phyloP scores from a whole-genome alignment of 2,888 invertebrate genomes.

The Andricus quercusramuli region DNA sequence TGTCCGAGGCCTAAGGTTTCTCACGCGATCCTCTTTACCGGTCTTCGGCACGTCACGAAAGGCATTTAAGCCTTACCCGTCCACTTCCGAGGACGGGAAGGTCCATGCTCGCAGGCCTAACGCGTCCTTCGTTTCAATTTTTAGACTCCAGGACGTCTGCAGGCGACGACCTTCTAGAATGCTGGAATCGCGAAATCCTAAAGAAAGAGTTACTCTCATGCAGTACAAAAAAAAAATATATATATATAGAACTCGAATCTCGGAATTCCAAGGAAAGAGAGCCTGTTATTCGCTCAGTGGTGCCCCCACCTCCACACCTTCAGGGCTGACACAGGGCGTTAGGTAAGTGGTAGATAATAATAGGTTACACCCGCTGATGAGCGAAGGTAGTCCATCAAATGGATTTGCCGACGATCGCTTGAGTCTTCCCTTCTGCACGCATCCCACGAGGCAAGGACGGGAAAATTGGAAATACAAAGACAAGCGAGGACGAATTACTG shows the following conservation, averaged over 20 bases:
- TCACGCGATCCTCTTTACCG: constrained; percentile 64
- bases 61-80: constrained; percentile 53
- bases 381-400: constrained; percentile 71
- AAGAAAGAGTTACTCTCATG: background rate
- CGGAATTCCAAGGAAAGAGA: constrained; percentile 60
- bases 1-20: constrained; percentile 52
- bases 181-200: background rate
- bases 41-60: constrained; percentile 56
- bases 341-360: constrained; percentile 78
- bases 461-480: constrained; percentile 37
- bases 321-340: constrained; percentile 74
- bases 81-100: constrained; percentile 47
- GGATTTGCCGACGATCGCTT: constrained; percentile 60
- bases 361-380: constrained; percentile 78
- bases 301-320: constrained; percentile 64
- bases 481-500: constrained; percentile 7
- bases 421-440: constrained; percentile 62
- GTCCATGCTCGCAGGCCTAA: constrained; percentile 35
- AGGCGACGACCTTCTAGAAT: constrained; percentile 32
- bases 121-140: constrained; percentile 38
- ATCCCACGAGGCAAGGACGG: constrained; percentile 47
- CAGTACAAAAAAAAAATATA: constrained; percentile 21
- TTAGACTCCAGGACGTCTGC: constrained; percentile 45
- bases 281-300: constrained; percentile 46
- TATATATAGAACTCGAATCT: constrained; percentile 30